Percentiles rank a stretch among this genome's conserved stretches.
Conservation (phyloP, 2,113 vertebrate genomes). For the Rhizomys pruinosus region DNA sequence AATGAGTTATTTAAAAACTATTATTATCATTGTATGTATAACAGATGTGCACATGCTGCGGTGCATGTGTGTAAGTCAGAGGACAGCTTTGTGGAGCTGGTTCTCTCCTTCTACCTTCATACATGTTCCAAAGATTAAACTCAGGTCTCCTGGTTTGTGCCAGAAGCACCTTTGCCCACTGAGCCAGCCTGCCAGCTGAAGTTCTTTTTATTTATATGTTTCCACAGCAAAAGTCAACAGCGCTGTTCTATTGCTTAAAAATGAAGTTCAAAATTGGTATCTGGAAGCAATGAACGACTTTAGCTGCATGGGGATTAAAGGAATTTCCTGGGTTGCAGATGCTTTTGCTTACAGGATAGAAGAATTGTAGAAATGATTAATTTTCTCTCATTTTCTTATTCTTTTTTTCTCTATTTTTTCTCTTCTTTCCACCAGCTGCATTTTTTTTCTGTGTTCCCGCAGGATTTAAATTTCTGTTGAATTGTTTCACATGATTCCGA, state of each 20-base stretch:
- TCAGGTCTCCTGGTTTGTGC: too few species aligned
- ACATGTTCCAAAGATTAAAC: too few species aligned
- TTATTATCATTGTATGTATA: too few species aligned
- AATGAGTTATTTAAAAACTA: too few species aligned
- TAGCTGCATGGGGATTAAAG: slow-evolving; percentile 21
- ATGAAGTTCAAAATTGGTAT: neutral
- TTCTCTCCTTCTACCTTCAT: too few species aligned
- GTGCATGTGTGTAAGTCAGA: too few species aligned
- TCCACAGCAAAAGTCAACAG: slow-evolving; percentile 27
- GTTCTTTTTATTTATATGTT: neutral
- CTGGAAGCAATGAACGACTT: slow-evolving; percentile 1
- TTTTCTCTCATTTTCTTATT: slow-evolving; percentile 37
- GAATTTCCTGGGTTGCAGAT: slow-evolving; percentile 54
- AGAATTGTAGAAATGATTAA: slow-evolving; percentile 9
- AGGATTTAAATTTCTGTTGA: slow-evolving; percentile 37
- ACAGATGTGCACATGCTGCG: too few species aligned
- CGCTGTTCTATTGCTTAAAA: too few species aligned
- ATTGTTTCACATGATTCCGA: slow-evolving; percentile 1
- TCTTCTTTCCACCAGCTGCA: neutral
- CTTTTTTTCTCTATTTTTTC: too few species aligned
- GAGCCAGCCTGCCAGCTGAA: too few species aligned
- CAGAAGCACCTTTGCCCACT: too few species aligned
- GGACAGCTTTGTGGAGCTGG: too few species aligned
- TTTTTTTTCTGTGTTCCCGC: neutral
- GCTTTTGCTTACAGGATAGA: neutral